Evolutionary conservation across 2,797 vertebrate genomes (phyloP), one percentile per base, ranked within the genome.

Genomic region (Acipenser oxyrinchus): DNA sequence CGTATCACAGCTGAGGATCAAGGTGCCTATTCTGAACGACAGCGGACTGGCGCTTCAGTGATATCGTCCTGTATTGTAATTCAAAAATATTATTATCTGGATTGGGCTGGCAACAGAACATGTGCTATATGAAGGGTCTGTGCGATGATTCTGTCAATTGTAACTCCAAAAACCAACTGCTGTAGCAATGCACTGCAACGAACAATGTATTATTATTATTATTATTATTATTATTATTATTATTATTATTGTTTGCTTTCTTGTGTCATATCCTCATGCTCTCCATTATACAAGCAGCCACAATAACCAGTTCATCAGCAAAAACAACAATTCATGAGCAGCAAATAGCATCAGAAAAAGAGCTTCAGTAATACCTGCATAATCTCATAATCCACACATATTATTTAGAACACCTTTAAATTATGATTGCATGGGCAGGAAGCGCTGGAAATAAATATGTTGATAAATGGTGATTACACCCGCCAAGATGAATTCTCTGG

Each of bases 311-410:
- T 18, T 18, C 18, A 18, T 18, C 18, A 18, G 18, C 18, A 83
- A 88, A 84, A 87, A 88, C 83, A 86, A 82, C 88, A 86, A 87
- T 89, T 88, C 83, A 90, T 89, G 81, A 87, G 49, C 58, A 57
- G 18, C 60, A 63, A 66, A 70, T 75, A 73, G 70, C 66, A 71
- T 69, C 69, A 75, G 74, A 75, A 70, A 81, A 83, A 70, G 66
- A 69, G 72, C 66, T 63, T 71, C 69, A 64, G 71, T 85, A 85
- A 85, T 82, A 58, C 81, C 48, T 81, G 81, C 78, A 83, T 89
- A 90, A 90, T 90, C 88, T 88, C 82, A 82, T 90, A 90, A 90
- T 90, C 88, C 86, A 73, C 72, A 82, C 77, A 86, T 87, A 89
- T 87, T 85, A 87, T 82, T 81, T 78, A 83, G 82, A 87, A 87